phyloP scores from a whole-genome alignment of 2,797 vertebrate genomes.

The Coreius guichenoti region DNA sequence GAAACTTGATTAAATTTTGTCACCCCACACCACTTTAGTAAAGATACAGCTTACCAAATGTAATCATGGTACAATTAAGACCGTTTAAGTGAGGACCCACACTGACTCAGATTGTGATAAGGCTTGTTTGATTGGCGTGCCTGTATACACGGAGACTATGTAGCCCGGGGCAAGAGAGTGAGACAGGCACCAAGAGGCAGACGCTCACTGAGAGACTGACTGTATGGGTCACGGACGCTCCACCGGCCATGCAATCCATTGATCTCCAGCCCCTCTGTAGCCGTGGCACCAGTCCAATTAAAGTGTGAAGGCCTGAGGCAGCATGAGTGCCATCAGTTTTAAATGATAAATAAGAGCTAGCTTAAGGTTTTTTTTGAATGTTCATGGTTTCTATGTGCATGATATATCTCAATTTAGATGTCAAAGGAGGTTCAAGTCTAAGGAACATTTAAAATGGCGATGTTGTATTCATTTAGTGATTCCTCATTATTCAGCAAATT shows the following conservation, averaged over 20 bases:
- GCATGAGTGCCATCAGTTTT: constrained; percentile 23
- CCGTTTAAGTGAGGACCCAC: constrained; percentile 32
- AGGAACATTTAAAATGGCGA: constrained; percentile 2
- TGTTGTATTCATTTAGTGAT: constrained; percentile 3
- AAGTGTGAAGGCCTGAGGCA: constrained; percentile 64
- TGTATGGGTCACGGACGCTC: constrained; percentile 60
- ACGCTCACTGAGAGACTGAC: constrained; percentile 53
- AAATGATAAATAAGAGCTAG: constrained; percentile 9
- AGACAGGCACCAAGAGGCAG: constrained; percentile 48
- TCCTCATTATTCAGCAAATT: constrained; percentile 14
- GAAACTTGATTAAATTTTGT: constrained; percentile 27
- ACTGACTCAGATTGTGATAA: constrained; percentile 56
- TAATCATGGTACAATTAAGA: constrained; percentile 15
- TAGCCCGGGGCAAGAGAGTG: constrained; percentile 51
- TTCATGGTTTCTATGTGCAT: not conserved
- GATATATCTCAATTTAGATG: constrained; percentile 2
- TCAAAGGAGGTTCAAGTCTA: not conserved
- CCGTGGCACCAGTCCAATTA: constrained; percentile 68
- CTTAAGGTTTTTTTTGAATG: not conserved
- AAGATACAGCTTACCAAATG: not conserved
- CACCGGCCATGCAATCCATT: constrained; percentile 57
- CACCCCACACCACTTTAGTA: constrained; percentile 16
- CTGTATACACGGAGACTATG: constrained; percentile 51
- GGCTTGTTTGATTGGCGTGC: constrained; percentile 58
- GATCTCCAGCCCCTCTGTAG: constrained; percentile 57